These are phyloP conservation scores for Andrena camellia DNA, from an alignment of 2,888 invertebrate species.

Conservation along the genomic window DNA sequence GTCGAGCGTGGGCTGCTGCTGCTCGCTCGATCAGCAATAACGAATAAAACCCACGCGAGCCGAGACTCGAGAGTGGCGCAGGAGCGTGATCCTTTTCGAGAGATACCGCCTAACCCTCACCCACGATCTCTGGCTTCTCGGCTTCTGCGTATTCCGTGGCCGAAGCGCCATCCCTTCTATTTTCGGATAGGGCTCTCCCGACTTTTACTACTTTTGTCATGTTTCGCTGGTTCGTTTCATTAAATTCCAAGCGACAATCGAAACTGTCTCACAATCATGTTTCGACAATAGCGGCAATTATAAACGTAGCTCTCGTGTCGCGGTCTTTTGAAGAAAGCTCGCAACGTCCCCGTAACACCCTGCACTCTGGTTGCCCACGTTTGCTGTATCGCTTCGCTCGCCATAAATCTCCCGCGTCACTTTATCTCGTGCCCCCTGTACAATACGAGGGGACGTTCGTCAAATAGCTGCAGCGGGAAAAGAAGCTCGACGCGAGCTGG, in stretches of 20 bases:
- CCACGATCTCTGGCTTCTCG: conserved; percentile 26
- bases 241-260: neutral
- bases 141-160: conserved; percentile 16
- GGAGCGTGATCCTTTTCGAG: conserved; percentile 68
- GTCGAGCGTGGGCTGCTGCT: conserved; percentile 47
- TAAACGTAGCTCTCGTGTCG: too few relatives aligned
- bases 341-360: too few relatives aligned
- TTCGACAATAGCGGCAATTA: too few relatives aligned
- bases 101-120: conserved; percentile 35
- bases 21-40: conserved; percentile 65
- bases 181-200: conserved; percentile 14
- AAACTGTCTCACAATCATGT: neutral
- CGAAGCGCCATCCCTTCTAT: conserved; percentile 46
- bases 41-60: conserved; percentile 69
- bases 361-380: neutral
- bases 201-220: neutral
- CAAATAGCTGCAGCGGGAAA: neutral
- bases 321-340: too few relatives aligned
- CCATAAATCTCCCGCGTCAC: conserved; percentile 32
- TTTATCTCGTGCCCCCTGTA: conserved; percentile 21
- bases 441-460: conserved; percentile 17
- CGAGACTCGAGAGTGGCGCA: conserved; percentile 43
- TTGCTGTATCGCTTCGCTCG: neutral
- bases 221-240: neutral
- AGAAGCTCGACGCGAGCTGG: neutral